Base-by-base conservation (phyloP, 1,140 invertebrate genomes). In the Antheraea mylitta region DNA sequence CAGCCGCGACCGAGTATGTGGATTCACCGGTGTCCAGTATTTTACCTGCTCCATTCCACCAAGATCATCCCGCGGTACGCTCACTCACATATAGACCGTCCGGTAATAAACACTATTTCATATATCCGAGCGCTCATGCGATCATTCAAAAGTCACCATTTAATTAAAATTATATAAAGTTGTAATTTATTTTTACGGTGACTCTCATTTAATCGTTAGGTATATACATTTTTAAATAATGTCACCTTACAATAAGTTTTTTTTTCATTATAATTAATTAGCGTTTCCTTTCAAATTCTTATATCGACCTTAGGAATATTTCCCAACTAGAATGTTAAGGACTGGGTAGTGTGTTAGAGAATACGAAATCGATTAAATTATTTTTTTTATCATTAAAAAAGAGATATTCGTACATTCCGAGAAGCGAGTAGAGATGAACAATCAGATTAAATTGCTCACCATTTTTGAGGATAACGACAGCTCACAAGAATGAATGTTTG, bases 1-100 rank as follows among this genome's bases (percentile, higher is more conserved):
- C 70, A 75, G 76, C 77, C 76, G 73, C 70, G 64, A 76, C 68
- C 73, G 82, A 71, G 77, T 86, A 86, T 89, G 82, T 81, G 72
- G 80, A 81, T 78, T 76, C 78, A 80, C 84, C 80, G 76, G 80
- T 81, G 65, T 80, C 76, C 77, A 73, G 71, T 73, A 63, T 69
- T 62, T 71, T 76, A 78, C 71, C 72, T 72, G 70, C 70, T 78
- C 75, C 70, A 67, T 73, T 53, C 74, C 73, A 66, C 69, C 58
- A 9, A 13, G 45, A 53, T 13, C 16, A 53, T 53, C 45, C 45
- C 45, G 45, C 45, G 45, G 45, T 53, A 16, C 45, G 45, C 16
- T 53, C 45, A 53, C 45, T 53, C 16, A 53, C 45, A 5, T 53
- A 53, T 16, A 16, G 45, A 53, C 45, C 9, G 45, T 13, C 45